Evolutionary conservation across 2,797 vertebrate genomes (phyloP).

Genomic region (Protosalanx chinensis): DNA sequence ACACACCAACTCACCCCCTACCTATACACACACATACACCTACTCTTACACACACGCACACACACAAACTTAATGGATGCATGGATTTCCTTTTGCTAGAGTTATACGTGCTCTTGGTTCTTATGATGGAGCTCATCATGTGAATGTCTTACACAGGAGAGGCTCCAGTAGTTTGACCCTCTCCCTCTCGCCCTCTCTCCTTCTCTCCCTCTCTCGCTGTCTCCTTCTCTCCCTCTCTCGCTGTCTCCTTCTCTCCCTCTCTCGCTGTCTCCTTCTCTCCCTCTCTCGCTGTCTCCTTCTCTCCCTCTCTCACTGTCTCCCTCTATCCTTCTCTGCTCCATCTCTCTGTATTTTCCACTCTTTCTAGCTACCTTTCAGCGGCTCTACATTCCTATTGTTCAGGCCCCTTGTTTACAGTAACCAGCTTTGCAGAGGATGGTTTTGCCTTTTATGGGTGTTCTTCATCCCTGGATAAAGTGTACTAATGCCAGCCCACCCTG

Average conservation of each 20-base stretch:
- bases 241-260: slow-evolving; percentile 33
- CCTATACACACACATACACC: slow-evolving; percentile 1
- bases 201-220: not conserved
- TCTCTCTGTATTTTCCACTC: not conserved
- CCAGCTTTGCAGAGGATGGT: slow-evolving; percentile 73
- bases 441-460: slow-evolving; percentile 87
- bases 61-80: slow-evolving; percentile 17
- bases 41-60: slow-evolving; percentile 11
- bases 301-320: no score
- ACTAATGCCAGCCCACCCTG: slow-evolving; percentile 65
- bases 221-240: not conserved
- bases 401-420: slow-evolving; percentile 82
- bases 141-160: no score
- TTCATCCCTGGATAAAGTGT: slow-evolving; percentile 83
- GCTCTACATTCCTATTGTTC: slow-evolving; percentile 43
- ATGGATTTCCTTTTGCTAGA: slow-evolving; percentile 30
- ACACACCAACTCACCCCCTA: slow-evolving; percentile 10
- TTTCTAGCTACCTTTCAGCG: no score
- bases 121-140: not conserved
- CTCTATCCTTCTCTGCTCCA: slow-evolving; percentile 6
- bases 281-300: slow-evolving; percentile 58
- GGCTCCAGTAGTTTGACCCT: not conserved
- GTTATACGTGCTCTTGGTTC: not conserved
- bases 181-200: not conserved
- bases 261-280: not conserved